Conservation (phyloP, 1,140 invertebrate species). For the Drosophila ercepeae region DNA sequence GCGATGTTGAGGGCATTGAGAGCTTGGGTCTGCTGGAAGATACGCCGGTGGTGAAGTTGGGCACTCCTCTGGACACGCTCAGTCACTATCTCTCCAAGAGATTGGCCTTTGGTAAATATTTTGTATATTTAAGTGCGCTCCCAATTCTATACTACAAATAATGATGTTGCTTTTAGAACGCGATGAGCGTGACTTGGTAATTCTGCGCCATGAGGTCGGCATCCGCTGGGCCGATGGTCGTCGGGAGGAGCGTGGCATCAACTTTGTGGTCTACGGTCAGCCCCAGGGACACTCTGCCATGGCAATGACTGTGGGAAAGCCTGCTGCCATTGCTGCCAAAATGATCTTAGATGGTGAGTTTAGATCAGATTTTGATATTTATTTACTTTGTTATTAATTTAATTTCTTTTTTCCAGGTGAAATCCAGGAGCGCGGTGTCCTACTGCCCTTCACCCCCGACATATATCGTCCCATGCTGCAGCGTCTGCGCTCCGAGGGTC, state of each 20-base stretch:
- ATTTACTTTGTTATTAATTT: too few species aligned
- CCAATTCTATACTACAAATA: not conserved
- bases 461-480: conserved; percentile 96
- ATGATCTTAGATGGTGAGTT: conserved; percentile 95
- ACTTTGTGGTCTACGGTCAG: conserved; percentile 97
- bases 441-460: conserved; percentile 94
- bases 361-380: too few species aligned
- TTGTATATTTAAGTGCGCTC: conserved; percentile 78
- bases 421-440: conserved; percentile 96
- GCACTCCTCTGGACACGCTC: conserved; percentile 96
- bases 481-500: conserved; percentile 92
- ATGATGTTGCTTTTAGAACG: conserved; percentile 79
- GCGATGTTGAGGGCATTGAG: conserved; percentile 90
- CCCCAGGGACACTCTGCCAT: conserved; percentile 95
- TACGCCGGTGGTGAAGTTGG: conserved; percentile 91
- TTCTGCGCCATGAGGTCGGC: conserved; percentile 96
- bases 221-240: conserved; percentile 96
- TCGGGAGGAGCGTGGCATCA: conserved; percentile 93
- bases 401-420: conserved; percentile 91
- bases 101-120: conserved; percentile 89
- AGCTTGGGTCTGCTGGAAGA: conserved; percentile 94
- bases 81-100: conserved; percentile 95
- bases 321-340: conserved; percentile 97
- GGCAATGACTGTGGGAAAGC: conserved; percentile 98
- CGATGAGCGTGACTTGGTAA: conserved; percentile 96